Conservation (phyloP, 2,888 invertebrate genomes). For the Pristionchus maxplancki region DNA sequence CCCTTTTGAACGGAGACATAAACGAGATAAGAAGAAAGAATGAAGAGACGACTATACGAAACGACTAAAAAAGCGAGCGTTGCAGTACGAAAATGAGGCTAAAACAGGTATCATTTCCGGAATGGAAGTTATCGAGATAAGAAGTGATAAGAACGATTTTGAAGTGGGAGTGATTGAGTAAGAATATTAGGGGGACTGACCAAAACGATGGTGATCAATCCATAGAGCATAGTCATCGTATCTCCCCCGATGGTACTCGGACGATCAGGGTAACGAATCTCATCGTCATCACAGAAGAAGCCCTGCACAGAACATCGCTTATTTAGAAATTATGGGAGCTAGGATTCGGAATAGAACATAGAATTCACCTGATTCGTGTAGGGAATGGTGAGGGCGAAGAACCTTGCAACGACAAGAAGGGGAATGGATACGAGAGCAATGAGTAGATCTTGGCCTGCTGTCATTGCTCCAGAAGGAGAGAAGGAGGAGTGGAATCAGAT, state of each 20-base stretch:
- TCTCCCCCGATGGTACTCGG: constrained; percentile 59
- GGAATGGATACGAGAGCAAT: constrained; percentile 50
- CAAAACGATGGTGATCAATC: constrained; percentile 58
- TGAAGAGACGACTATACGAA: constrained; percentile 10
- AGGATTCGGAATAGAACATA: too few relatives aligned
- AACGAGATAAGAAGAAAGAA: constrained; percentile 22
- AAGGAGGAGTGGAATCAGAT: neutral
- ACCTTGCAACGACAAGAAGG: constrained; percentile 38
- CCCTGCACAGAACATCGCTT: constrained; percentile 57
- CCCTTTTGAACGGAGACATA: neutral
- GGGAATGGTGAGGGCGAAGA: constrained; percentile 46
- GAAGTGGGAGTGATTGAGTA: neutral
- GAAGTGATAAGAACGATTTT: constrained; percentile 31
- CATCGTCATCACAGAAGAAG: constrained; percentile 72
- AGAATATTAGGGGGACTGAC: constrained; percentile 53
- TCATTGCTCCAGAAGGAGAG: neutral
- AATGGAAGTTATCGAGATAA: constrained; percentile 27
- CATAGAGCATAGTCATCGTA: constrained; percentile 61
- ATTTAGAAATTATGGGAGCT: neutral
- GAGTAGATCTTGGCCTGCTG: constrained; percentile 37
- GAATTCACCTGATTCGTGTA: constrained; percentile 45
- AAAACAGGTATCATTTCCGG: neutral
- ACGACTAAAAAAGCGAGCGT: neutral
- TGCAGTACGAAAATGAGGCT: neutral
- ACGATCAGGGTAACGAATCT: constrained; percentile 67